Evolutionary conservation across 2,888 invertebrate genomes (phyloP).

Genomic region (Hemistola chrysoprasaria): DNA sequence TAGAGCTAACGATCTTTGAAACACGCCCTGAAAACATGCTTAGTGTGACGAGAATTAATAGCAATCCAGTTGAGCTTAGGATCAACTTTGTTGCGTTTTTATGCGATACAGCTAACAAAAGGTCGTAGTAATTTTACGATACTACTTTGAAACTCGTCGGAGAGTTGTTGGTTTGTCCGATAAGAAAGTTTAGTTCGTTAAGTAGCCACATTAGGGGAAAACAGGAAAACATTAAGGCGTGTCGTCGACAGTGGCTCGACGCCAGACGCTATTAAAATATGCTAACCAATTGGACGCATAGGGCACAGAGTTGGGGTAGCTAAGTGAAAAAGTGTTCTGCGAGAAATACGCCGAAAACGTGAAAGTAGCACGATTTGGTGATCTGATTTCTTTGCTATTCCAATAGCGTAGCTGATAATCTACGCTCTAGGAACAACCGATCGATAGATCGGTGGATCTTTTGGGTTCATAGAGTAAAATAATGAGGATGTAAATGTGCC

Average conservation of each 20-base stretch:
- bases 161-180: constrained; percentile 68
- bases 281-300: constrained; percentile 69
- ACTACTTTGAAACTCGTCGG: constrained; percentile 56
- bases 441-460: too few species aligned
- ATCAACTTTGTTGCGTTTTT: constrained; percentile 35
- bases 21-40: too few species aligned
- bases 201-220: constrained; percentile 76
- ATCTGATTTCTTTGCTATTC: too few species aligned
- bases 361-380: too few species aligned
- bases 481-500: too few species aligned
- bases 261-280: constrained; percentile 76
- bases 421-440: too few species aligned
- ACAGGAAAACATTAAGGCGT: constrained; percentile 76
- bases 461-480: too few species aligned
- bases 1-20: too few species aligned
- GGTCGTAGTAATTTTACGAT: constrained; percentile 57
- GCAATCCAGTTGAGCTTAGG: constrained; percentile 5
- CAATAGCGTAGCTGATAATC: too few species aligned
- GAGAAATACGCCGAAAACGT: too few species aligned
- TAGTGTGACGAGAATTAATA: background rate
- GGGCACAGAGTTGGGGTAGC: constrained; percentile 39
- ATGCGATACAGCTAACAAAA: constrained; percentile 39
- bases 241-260: constrained; percentile 66
- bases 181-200: constrained; percentile 79
- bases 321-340: too few species aligned